Evolutionary conservation across 92 coral and sea anemone genomes (phyloP).

Genomic region (Parazoanthus darwini): DNA sequence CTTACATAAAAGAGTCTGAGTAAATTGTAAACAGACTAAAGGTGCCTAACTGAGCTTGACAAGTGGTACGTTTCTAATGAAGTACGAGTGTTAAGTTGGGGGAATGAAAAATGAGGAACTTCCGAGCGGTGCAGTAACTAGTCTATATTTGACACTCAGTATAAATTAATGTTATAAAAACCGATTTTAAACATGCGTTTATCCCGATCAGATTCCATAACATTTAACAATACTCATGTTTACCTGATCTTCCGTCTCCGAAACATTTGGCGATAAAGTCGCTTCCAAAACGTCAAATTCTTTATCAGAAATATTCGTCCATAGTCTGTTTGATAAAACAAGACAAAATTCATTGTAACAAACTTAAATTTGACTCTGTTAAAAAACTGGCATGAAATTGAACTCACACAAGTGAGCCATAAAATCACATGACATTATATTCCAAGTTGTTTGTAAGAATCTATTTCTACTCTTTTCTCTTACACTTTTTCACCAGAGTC

Average conservation of each 20-base stretch:
- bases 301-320: constrained; percentile 96
- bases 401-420: not conserved
- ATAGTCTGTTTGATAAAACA: constrained; percentile 57
- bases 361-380: not conserved
- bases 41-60: no score
- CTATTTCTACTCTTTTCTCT: no score
- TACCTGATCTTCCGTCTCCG: constrained; percentile 92
- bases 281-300: constrained; percentile 88
- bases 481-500: no score
- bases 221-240: not conserved
- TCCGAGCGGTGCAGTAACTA: no score
- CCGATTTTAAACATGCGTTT: not conserved
- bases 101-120: not conserved
- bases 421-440: no score
- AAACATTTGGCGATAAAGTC: constrained; percentile 78
- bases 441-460: no score
- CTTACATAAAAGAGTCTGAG: no score
- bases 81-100: not conserved
- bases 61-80: not conserved
- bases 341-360: not conserved
- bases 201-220: not conserved
- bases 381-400: no score
- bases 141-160: no score
- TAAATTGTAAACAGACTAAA: no score
- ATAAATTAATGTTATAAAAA: not conserved